Evolutionary conservation across 2,797 vertebrate genomes (phyloP), one percentile per base, ranked within the genome.

Genomic region (Lates japonicus): DNA sequence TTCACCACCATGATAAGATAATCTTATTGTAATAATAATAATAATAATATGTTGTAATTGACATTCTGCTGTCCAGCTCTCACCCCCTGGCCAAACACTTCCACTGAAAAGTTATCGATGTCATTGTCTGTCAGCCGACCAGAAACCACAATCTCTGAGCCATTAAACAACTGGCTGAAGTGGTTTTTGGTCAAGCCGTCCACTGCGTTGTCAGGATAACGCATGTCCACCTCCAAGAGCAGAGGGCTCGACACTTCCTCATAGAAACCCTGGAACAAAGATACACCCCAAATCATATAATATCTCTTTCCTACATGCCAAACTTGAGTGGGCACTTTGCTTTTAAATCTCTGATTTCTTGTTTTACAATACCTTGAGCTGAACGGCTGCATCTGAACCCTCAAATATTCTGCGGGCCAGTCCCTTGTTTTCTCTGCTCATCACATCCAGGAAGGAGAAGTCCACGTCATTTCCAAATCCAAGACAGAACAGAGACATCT

Each of bases 101-200:
- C 95, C 69, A 96, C 94, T 33, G 91, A 52, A 76, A 98, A 92
- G 5, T 92, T 78, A 13, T 96, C 87, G 5, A 92, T 52, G 1
- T 92, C 12, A 4, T 93, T 88, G 75, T 92, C 92, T 0, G 20
- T 80, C 39, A 98, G 78, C 70, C 92, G 96, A 61, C 97, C 97
- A 0, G 97, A 95, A 14, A 98, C 97, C 35, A 97, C 92, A 22
- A 98, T 95, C 94, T 99, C 97, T 0, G 97, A 95, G 82, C 97
- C 97, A 5, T 96, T 94, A 87, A 97, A 99, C 80, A 96, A 82
- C 37, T 97, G 89, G 44, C 69, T 91, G 90, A 97, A 99, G 73
- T 89, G 92, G 58, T 91, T 95, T 79, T 87, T 93, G 0, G 97
- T 98, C 84, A 97, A 70, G 0, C 77, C 90, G 63, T 95, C 93